Base-by-base conservation (phyloP, 2,113 vertebrate genomes). In the Sphaerodactylus townsendi region DNA sequence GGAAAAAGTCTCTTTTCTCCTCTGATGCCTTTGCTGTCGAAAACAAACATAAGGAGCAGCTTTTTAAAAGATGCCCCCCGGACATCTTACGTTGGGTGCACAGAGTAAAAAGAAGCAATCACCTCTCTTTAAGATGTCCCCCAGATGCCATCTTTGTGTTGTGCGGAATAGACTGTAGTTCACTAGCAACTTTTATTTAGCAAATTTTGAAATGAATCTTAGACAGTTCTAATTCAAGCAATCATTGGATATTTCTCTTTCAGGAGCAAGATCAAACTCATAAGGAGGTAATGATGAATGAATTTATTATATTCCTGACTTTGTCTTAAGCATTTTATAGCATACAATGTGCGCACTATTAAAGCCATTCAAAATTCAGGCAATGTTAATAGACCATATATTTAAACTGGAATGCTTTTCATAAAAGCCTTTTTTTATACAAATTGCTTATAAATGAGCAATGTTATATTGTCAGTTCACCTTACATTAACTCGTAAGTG, bases 401-500 rank as follows among this genome's bases (percentile, higher is more conserved):
- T 56, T 81, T 75, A 81, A 68, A 69, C 28, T 56, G 59, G 62
- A 74, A 50, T 7, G 15, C 13, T 66, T 72, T 33, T 53, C 59
- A 75, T 33, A 80, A 56, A 62, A 62, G 23, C 4, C 53, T 5
- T 62, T 62, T 62, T 62, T 62, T 3, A 62, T 28, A 62, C 59
- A 28, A 41, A 81, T 25, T 50, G 11, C 21, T 10, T 41, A 65
- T 44, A 70, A 48, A 64, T 80, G 56, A 48, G 59, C 62, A 78
- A 71, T 41, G 35, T 81, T 75, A 35, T 41, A 56, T 48, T 41
- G 62, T 68, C 28, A 75, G 68, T 68, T 4, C 17, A 37, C 30
- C 37, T 30, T 62, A 56, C 80, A 82, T 82, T 73, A 82, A 82
- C 41, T 82, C 25, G 15, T 33, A 82, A 82, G 53, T 62, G 53